Evolutionary conservation across 1,140 invertebrate species (phyloP), one percentile per base, ranked within the genome.

Genomic region (Eupristina koningsbergeri): DNA sequence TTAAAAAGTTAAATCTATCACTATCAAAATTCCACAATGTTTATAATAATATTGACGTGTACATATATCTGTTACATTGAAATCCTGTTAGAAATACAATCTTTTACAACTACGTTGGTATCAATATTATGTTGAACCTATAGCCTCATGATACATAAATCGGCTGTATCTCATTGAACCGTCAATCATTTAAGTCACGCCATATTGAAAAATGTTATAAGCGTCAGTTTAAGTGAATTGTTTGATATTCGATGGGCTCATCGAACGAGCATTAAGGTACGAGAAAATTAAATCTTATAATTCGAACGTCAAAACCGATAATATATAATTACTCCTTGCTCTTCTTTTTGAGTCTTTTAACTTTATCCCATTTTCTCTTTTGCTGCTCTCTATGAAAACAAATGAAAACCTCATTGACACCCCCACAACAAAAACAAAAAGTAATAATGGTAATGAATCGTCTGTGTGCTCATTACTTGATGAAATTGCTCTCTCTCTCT

Each of bases 251-350:
- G 5, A 53, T 29, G 45, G 22, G 11, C 41, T 29, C 64, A 26
- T 71, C 78, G 31, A 36, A 47, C 26, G 3, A 71, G 47, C 64
- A 34, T 71, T 17, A 50, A 71, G 58, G 19, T 71, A 53, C 3
- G 64, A 71, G 67, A 71, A 80, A 71, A 80, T 80, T 71, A 71
- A 80, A 71, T 80, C 64, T 80, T 80, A 71, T 80, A 80, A 80
- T 58, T 71, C 63, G 64, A 19, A 71, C 50, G 41, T 69, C 31
- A 47, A 17, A 22, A 8, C 31, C 58, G 61, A 76, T 76, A 36
- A 53, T 53, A 76, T 61, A 58, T 50, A 76, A 76, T 76, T 76
- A 71, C n/a, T 39, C 64, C n/a, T 29, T 45, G 41, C 41, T 34
- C 26, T 17, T 77, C 75, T 61, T 41, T 77, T 41, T 22, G 34